phyloP scores from a whole-genome alignment of 2,797 vertebrate genomes.

The Thripadectes ignobilis region DNA sequence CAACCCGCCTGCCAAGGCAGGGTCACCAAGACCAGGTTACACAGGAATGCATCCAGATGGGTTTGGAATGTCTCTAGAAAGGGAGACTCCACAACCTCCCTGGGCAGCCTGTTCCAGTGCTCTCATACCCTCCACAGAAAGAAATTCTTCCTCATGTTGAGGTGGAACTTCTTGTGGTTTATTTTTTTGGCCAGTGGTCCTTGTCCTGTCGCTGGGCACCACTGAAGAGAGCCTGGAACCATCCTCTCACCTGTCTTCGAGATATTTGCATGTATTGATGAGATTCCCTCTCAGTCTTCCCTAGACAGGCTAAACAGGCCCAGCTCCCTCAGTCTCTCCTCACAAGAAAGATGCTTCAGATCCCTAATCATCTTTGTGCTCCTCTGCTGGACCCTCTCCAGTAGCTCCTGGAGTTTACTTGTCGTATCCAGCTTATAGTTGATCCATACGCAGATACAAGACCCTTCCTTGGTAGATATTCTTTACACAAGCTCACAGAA shows the following conservation, averaged over 20 bases:
- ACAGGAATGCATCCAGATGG: neutral
- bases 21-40: neutral
- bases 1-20: neutral
- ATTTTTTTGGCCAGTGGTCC: neutral
- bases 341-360: neutral
- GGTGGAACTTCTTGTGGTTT: neutral
- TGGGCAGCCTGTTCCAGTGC: neutral
- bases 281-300: neutral
- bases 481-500: neutral
- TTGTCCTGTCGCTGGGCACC: neutral
- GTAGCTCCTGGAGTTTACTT: neutral
- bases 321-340: neutral
- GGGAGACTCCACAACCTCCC: no score
- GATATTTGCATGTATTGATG: neutral
- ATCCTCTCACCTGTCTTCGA: neutral
- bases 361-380: neutral
- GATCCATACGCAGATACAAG: neutral
- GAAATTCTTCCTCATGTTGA: neutral
- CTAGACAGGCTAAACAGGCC: neutral
- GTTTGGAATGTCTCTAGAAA: neutral
- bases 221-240: neutral
- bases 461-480: neutral
- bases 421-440: neutral
- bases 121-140: neutral
- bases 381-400: neutral